Conservation (phyloP, 2,888 invertebrate species). For the Notodonta ziczac region DNA sequence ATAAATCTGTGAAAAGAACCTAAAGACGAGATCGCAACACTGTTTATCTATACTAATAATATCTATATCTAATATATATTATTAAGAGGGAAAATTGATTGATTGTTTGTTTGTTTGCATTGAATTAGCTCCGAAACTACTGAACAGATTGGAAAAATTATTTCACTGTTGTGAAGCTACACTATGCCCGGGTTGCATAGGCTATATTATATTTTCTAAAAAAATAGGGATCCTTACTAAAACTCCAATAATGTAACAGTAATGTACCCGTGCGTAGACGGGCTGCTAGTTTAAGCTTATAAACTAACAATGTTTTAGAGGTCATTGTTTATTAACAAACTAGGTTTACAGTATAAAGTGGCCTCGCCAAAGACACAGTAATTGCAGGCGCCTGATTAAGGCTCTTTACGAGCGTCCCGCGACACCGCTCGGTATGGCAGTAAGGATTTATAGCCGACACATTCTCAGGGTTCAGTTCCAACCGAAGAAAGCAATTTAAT, state of each 20-base stretch:
- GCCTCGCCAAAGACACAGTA: conserved; percentile 51
- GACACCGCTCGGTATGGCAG: conserved; percentile 33
- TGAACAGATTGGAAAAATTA: too few species aligned
- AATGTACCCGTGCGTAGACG: background rate
- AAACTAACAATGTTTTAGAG: conserved; percentile 38
- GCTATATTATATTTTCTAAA: too few species aligned
- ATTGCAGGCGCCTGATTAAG: conserved; percentile 63
- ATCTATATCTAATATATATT: too few species aligned
- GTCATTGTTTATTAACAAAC: conserved; percentile 42
- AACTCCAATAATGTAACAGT: too few species aligned
- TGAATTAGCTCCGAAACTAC: too few species aligned
- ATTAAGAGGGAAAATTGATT: too few species aligned
- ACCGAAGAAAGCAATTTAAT: conserved; percentile 37
- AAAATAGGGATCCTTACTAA: too few species aligned
- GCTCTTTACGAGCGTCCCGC: conserved; percentile 56
- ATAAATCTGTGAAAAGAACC: too few species aligned
- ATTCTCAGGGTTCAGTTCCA: conserved; percentile 49
- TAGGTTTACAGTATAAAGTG: conserved; percentile 47
- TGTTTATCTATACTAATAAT: background rate
- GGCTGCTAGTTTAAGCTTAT: conserved; percentile 37
- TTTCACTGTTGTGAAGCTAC: too few species aligned
- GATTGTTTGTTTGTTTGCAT: too few species aligned
- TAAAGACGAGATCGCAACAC: background rate
- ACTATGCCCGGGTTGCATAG: too few species aligned
- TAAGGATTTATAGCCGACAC: conserved; percentile 57